phyloP scores from a whole-genome alignment of 92 coral and sea anemone genomes.

The Paramuricea clavata region DNA sequence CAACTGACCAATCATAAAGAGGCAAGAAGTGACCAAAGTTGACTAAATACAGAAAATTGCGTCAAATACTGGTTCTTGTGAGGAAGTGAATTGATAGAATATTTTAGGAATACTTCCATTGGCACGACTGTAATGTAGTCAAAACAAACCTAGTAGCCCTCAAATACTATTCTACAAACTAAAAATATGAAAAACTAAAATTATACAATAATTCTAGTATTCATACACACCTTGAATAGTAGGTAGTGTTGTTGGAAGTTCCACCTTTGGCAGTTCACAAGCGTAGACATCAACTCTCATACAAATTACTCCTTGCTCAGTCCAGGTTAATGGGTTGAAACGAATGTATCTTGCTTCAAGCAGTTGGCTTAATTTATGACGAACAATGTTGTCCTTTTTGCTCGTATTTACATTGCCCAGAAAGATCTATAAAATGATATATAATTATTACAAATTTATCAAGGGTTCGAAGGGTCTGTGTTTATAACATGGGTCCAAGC shows the following conservation, averaged over 20 bases:
- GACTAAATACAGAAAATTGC: no score
- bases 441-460: no score
- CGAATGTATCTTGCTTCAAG: conserved; percentile 37
- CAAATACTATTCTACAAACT: background rate
- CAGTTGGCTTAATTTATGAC: conserved; percentile 11
- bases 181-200: background rate
- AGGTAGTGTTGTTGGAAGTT: conserved; percentile 17
- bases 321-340: conserved; percentile 41
- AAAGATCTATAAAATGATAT: conserved; percentile 36
- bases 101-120: no score
- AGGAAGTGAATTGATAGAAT: no score
- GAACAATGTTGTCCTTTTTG: conserved; percentile 30
- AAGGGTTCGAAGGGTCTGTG: no score
- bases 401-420: conserved; percentile 1
- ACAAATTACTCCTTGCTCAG: conserved; percentile 1
- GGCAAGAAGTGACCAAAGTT: no score
- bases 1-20: no score
- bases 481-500: no score
- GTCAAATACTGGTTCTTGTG: no score
- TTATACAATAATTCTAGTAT: background rate
- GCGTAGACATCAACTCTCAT: conserved; percentile 51
- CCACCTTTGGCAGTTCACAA: conserved; percentile 22
- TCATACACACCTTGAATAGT: conserved; percentile 11
- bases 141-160: no score
- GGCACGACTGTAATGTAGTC: no score